A percentile compares a stretch with the other conserved stretches of the same genome.
Evolutionary conservation across 2,113 vertebrate genomes (phyloP).

Genomic region (Catharus fuscescens): DNA sequence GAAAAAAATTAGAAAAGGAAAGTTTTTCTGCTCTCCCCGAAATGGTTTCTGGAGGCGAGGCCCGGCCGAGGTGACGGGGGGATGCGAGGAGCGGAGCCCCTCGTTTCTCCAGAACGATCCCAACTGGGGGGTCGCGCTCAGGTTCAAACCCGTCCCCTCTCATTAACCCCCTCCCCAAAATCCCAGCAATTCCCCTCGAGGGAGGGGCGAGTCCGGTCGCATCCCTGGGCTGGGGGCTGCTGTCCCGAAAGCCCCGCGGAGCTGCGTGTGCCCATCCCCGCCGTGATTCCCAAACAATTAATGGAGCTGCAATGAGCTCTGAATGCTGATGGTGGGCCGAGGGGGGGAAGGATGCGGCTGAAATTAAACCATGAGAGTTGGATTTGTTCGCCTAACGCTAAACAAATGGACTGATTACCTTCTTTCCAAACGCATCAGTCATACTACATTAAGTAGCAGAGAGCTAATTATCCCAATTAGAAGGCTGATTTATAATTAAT

Average conservation of each 20-base stretch:
- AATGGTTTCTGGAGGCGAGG: neutral
- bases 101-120: neutral
- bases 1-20: neutral
- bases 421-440: slow-evolving; percentile 85
- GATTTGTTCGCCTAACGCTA: slow-evolving; percentile 78
- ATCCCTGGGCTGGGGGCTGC: neutral
- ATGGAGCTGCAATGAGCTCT: slow-evolving; percentile 10
- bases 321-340: slow-evolving; percentile 1
- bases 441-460: slow-evolving; percentile 88
- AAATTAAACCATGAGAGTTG: slow-evolving; percentile 68
- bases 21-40: neutral
- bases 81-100: neutral
- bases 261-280: neutral
- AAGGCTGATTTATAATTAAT: slow-evolving; percentile 97
- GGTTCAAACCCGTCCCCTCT: neutral
- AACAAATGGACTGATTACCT: slow-evolving; percentile 80
- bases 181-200: neutral
- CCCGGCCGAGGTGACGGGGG: neutral
- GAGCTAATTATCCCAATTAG: slow-evolving; percentile 98
- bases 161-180: neutral
- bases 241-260: neutral
- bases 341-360: neutral
- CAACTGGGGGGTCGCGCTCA: neutral
- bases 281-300: slow-evolving; percentile 36
- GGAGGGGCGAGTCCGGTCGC: neutral